A percentile compares a stretch with the other conserved stretches of the same genome.
phyloP scores from a whole-genome alignment of 2,113 vertebrate genomes.

The Alethe diademata region DNA sequence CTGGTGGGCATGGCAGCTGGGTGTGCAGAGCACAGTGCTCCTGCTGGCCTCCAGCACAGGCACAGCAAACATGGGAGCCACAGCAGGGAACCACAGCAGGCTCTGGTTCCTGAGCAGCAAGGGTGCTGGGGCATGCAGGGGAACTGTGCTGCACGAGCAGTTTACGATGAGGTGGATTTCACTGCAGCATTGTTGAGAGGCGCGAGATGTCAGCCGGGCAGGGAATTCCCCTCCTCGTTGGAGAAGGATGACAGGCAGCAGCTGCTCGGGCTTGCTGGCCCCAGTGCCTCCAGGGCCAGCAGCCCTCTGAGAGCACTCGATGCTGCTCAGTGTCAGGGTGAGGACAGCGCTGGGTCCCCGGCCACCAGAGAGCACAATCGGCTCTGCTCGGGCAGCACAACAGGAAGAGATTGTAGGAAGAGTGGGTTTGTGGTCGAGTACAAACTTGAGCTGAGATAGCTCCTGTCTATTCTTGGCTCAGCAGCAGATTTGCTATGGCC shows the following conservation, averaged over 20 bases:
- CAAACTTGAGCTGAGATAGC: not conserved
- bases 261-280: not conserved
- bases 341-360: not conserved
- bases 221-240: conserved; percentile 17
- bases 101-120: not conserved
- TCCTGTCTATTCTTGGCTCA: conserved; percentile 21
- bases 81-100: accelerated
- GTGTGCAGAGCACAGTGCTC: not conserved
- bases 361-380: not conserved
- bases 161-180: conserved; percentile 25
- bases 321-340: not conserved
- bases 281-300: not conserved
- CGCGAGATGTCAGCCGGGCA: not conserved
- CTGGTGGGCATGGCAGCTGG: not conserved
- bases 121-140: not conserved
- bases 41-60: not conserved
- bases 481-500: not conserved
- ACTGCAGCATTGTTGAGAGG: conserved; percentile 28
- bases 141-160: not conserved
- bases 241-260: conserved; percentile 41
- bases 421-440: conserved; percentile 18
- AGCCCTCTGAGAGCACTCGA: not conserved
- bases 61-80: not conserved
- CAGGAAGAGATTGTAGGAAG: conserved; percentile 8
- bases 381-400: not conserved